Evolutionary conservation across 2,888 invertebrate genomes (phyloP).

Genomic region (Xylocampa areola): DNA sequence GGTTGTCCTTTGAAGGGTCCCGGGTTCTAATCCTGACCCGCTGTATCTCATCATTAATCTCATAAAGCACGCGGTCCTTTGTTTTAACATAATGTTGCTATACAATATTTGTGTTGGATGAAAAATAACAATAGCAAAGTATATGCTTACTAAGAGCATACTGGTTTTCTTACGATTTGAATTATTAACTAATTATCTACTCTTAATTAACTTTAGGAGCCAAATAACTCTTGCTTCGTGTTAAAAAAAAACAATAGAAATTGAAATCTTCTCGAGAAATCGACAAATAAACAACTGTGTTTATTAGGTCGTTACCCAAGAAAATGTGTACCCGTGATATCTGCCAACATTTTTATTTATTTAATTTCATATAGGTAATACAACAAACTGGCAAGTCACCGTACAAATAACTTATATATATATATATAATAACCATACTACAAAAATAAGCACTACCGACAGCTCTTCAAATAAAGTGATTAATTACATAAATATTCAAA

Average conservation of each 20-base stretch:
- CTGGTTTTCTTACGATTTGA: too few relatives aligned
- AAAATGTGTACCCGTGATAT: neutral
- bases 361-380: too few relatives aligned
- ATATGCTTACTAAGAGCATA: too few relatives aligned
- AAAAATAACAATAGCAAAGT: too few relatives aligned
- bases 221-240: too few relatives aligned
- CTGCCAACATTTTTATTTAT: slow-evolving; percentile 3
- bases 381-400: slow-evolving; percentile 6
- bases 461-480: slow-evolving; percentile 30
- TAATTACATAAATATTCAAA: slow-evolving; percentile 10
- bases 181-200: too few relatives aligned
- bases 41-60: slow-evolving; percentile 49
- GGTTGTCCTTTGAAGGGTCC: slow-evolving; percentile 43
- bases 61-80: slow-evolving; percentile 27
- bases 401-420: slow-evolving; percentile 9
- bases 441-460: slow-evolving; percentile 29
- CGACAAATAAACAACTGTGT: too few relatives aligned
- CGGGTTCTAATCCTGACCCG: slow-evolving; percentile 31
- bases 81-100: slow-evolving; percentile 20
- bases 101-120: neutral
- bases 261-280: too few relatives aligned
- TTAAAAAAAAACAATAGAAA: too few relatives aligned
- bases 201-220: too few relatives aligned
- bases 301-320: too few relatives aligned
- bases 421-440: too few relatives aligned